These are phyloP conservation scores for Myrmecophaga tridactyla DNA, from an alignment of 2,113 vertebrate species.

Conservation along the genomic window DNA sequence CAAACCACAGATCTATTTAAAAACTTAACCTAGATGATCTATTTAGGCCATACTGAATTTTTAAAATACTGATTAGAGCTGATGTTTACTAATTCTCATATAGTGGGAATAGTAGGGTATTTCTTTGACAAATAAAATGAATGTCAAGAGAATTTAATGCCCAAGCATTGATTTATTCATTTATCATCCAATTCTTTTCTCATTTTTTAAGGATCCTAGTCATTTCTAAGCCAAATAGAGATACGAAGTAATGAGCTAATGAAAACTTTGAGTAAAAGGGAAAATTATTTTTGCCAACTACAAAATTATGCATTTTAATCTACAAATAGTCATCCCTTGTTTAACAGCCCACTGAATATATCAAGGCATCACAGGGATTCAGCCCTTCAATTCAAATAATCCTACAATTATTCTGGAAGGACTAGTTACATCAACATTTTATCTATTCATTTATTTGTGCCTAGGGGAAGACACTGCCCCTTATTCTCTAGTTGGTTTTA, in stretches of 20 bases:
- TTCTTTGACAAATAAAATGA: background rate
- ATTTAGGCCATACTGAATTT: background rate
- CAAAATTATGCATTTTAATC: background rate
- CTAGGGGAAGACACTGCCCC: background rate
- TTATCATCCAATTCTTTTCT: background rate
- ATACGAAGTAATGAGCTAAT: background rate
- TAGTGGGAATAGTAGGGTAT: background rate
- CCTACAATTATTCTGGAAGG: background rate
- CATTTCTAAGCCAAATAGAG: background rate
- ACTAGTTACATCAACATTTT: background rate
- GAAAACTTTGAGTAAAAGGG: background rate
- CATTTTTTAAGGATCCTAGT: background rate
- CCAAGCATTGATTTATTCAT: background rate
- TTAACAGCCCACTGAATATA: background rate
- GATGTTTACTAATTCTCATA: background rate
- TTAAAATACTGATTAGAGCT: background rate
- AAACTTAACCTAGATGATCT: background rate
- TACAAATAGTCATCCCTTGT: background rate
- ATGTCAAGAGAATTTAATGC: background rate
- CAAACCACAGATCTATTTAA: background rate
- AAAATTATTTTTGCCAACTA: background rate
- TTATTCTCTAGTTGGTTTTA: constrained; percentile 14
- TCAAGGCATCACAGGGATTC: background rate
- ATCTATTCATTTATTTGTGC: background rate
- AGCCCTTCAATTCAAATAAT: background rate